Conservation (phyloP, 1,140 invertebrate genomes). For the Leptopilina boulardi region DNA sequence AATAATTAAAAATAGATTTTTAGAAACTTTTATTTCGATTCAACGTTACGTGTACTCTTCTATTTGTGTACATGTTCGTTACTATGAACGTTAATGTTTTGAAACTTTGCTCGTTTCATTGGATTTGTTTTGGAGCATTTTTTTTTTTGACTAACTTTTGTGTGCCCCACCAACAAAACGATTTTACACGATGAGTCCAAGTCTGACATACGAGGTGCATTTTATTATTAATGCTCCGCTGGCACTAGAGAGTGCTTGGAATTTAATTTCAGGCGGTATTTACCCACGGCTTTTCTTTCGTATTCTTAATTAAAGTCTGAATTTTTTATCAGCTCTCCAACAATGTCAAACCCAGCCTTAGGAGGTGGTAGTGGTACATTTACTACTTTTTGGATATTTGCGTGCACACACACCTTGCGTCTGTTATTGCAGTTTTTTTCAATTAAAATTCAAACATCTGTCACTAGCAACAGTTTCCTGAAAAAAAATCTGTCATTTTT, state of each 20-base stretch:
- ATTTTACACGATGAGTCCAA: not conserved
- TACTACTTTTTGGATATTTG: not conserved
- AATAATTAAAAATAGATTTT: not conserved
- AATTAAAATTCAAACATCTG: conserved; percentile 19
- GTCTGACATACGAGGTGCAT: conserved; percentile 22
- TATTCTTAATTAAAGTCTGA: conserved; percentile 27
- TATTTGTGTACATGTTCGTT: not conserved
- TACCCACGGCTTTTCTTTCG: not conserved
- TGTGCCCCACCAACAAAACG: not conserved
- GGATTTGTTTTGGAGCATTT: not conserved
- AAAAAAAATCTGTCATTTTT: not conserved
- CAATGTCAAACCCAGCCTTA: not conserved
- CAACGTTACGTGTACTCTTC: not conserved
- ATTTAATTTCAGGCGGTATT: conserved; percentile 30
- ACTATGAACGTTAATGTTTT: not conserved
- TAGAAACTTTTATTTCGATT: not conserved
- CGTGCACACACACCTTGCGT: not conserved
- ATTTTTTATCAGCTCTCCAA: conserved; percentile 6
- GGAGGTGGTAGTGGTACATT: not conserved
- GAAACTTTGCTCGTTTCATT: conserved; percentile 1
- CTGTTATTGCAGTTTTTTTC: not conserved
- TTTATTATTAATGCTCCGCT: conserved; percentile 6
- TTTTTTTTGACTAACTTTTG: not conserved
- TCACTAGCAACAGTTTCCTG: not conserved
- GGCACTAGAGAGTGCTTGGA: not conserved